A percentile compares a stretch with the other conserved stretches of the same genome.
These are phyloP conservation scores for Mormyrops attenuatus DNA, from an alignment of 2,797 vertebrate species.

Conservation along the genomic window DNA sequence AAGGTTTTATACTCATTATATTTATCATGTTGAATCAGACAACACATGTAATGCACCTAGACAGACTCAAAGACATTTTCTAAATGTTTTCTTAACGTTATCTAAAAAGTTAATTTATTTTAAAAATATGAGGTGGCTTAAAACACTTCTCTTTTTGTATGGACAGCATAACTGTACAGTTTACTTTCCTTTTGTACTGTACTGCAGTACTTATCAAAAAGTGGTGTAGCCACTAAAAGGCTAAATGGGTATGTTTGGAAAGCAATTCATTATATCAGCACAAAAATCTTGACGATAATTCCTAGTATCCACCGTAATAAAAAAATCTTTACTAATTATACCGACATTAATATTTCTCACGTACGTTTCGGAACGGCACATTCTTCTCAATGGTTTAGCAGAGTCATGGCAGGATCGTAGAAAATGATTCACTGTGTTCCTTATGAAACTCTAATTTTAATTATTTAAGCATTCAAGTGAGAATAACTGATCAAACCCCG, in stretches of 20 bases:
- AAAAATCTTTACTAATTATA: background rate
- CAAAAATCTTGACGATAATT: background rate
- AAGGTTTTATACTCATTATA: background rate
- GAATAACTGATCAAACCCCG: slow-evolving; percentile 39
- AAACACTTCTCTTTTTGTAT: background rate
- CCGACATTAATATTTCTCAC: slow-evolving; percentile 1
- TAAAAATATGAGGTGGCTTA: background rate
- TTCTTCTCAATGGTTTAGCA: background rate
- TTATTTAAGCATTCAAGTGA: background rate
- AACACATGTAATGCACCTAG: background rate
- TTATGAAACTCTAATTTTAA: background rate
- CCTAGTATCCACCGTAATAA: background rate
- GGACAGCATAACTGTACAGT: background rate
- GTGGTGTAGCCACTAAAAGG: background rate
- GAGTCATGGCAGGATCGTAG: background rate
- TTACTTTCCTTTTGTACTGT: background rate
- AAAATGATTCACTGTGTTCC: background rate
- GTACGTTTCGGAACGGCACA: background rate
- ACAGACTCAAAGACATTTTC: background rate
- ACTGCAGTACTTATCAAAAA: background rate
- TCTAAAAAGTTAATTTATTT: background rate
- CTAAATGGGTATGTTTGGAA: background rate
- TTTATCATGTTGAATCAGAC: background rate
- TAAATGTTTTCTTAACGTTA: background rate
- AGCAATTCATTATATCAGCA: background rate